A percentile compares a stretch with the other conserved stretches of the same genome.
phyloP scores from a whole-genome alignment of 2,113 vertebrate species.

The Clarias macrocephalus region DNA sequence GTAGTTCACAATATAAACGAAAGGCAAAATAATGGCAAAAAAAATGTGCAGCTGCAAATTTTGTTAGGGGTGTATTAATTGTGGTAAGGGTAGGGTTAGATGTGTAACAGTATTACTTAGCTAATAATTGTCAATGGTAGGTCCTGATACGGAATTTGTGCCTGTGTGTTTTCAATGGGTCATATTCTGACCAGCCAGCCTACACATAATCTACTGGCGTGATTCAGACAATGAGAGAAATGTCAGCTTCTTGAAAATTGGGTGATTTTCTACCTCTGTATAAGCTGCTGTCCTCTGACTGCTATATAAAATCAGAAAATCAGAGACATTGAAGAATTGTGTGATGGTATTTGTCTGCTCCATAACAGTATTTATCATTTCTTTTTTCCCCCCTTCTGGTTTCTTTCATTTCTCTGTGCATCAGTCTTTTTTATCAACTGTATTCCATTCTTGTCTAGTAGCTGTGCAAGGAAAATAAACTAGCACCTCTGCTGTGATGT shows the following conservation, averaged over 20 bases:
- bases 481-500: neutral
- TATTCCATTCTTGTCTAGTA: neutral
- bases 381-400: slow-evolving; percentile 12
- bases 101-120: neutral
- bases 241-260: neutral
- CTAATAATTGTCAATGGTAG: neutral
- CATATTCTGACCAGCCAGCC: neutral
- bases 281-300: slow-evolving; percentile 19
- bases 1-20: neutral
- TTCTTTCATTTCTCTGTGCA: slow-evolving; percentile 19
- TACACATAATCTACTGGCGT: neutral
- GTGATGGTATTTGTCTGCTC: neutral
- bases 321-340: neutral
- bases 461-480: neutral
- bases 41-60: neutral
- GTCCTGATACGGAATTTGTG: neutral
- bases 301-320: neutral
- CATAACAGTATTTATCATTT: neutral
- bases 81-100: neutral
- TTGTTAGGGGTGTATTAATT: neutral
- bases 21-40: neutral
- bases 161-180: neutral
- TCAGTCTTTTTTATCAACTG: neutral
- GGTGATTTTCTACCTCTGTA: neutral
- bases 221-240: neutral